Conservation (phyloP, 2,113 vertebrate genomes). For the Oplegnathus fasciatus region DNA sequence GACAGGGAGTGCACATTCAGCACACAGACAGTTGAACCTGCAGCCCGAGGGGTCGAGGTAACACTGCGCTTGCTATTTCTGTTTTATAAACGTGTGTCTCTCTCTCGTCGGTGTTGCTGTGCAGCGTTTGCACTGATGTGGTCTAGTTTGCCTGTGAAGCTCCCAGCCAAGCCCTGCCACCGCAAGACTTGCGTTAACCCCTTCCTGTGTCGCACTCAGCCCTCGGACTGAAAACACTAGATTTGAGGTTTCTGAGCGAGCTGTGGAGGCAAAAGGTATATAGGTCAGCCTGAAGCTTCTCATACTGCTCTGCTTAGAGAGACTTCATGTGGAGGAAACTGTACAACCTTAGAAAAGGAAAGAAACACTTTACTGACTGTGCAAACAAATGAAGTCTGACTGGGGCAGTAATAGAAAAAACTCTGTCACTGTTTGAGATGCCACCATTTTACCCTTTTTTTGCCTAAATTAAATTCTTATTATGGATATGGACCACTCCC, state of each 20-base stretch:
- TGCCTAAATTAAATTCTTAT: background rate
- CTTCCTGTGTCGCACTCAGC: constrained; percentile 49
- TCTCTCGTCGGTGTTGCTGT: constrained; percentile 43
- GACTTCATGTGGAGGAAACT: background rate
- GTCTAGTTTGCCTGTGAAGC: constrained; percentile 46
- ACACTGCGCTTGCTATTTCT: constrained; percentile 17
- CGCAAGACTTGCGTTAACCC: constrained; percentile 30
- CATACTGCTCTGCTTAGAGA: background rate
- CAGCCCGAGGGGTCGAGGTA: constrained; percentile 18
- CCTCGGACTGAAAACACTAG: background rate
- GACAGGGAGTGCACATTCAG: constrained; percentile 10
- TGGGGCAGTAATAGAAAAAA: background rate
- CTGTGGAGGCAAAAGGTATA: constrained; percentile 13
- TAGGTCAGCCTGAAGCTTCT: constrained; percentile 16
- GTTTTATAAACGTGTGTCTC: constrained; percentile 45
- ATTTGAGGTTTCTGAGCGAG: constrained; percentile 23
- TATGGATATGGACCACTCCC: background rate
- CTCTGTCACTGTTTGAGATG: background rate
- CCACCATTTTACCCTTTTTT: background rate
- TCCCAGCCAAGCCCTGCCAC: constrained; percentile 35
- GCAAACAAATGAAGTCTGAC: background rate
- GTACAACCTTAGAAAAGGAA: background rate
- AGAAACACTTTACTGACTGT: background rate
- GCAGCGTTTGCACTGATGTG: constrained; percentile 59
- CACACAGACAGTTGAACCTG: constrained; percentile 30